These are phyloP conservation scores for Orcinus orca DNA, from an alignment of 2,113 vertebrate genomes.

Conservation along the genomic window DNA sequence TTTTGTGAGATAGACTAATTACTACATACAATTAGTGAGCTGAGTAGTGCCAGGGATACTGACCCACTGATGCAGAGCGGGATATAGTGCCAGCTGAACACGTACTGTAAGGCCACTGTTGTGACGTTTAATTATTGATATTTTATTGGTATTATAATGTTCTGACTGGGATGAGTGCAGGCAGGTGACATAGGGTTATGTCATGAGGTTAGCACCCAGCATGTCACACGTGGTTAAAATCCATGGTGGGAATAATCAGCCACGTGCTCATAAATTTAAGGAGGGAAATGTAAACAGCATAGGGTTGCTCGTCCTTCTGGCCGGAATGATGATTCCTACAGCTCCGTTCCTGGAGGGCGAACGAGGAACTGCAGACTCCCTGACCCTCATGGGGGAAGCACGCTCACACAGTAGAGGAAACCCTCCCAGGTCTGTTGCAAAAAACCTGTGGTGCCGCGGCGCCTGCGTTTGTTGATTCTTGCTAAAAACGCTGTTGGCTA, in stretches of 20 bases:
- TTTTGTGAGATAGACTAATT: constrained; percentile 67
- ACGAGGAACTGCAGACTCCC: neutral
- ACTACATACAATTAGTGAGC: constrained; percentile 48
- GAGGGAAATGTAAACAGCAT: neutral
- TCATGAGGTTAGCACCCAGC: neutral
- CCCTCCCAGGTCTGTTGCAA: neutral
- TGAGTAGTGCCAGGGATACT: neutral
- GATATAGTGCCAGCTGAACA: neutral
- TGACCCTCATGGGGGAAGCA: fast-evolving
- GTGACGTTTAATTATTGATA: neutral
- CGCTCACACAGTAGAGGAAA: too few species aligned
- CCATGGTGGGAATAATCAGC: neutral
- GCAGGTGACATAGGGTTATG: neutral
- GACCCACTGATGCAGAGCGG: neutral
- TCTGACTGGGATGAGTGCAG: neutral
- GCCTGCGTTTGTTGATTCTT: neutral
- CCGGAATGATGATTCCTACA: neutral
- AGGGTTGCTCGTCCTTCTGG: neutral
- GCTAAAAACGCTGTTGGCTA: neutral
- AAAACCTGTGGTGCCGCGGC: neutral
- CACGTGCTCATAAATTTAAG: constrained; percentile 41
- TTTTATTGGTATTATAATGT: constrained; percentile 10
- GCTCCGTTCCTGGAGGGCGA: neutral
- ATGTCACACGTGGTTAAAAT: neutral
- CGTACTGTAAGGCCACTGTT: neutral